Evolutionary conservation across 1,140 invertebrate species (phyloP).

Genomic region (Euschistus heros): DNA sequence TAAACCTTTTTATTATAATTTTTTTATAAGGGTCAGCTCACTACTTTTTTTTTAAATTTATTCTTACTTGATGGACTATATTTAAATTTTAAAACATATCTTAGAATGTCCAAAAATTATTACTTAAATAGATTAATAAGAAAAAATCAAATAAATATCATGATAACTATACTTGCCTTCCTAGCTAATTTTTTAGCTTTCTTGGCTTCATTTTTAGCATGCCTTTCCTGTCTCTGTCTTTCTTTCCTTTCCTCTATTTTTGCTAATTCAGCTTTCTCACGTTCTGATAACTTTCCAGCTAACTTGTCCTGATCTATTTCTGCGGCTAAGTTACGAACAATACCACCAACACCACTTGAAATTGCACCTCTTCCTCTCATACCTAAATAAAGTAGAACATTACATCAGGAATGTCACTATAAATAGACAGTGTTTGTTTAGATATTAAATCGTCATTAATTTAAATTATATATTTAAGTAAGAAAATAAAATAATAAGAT

Average conservation of each 20-base stretch:
- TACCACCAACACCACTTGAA: constrained; percentile 19
- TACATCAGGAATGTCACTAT: not conserved
- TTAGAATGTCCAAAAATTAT: too few species aligned
- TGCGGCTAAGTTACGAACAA: not conserved
- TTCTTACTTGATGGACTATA: too few species aligned
- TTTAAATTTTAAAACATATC: too few species aligned
- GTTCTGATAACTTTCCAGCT: constrained; percentile 23
- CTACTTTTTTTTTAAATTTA: too few species aligned
- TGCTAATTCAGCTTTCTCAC: constrained; percentile 25
- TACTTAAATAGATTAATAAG: too few species aligned
- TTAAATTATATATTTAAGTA: not conserved
- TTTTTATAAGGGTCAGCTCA: too few species aligned
- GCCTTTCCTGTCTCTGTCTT: constrained; percentile 26
- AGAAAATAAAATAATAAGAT: too few species aligned
- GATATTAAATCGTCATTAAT: not conserved
- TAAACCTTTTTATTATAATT: too few species aligned
- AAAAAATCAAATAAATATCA: too few species aligned
- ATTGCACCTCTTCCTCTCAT: not conserved
- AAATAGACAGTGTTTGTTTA: not conserved
- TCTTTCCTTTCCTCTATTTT: constrained; percentile 29
- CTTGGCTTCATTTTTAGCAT: constrained; percentile 27
- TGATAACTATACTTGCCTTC: constrained; percentile 18
- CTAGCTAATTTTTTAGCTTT: constrained; percentile 26
- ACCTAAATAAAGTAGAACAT: not conserved
- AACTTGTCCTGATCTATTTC: constrained; percentile 16